Base-by-base conservation (phyloP, 2,113 vertebrate genomes). In the Burhinus oedicnemus region DNA sequence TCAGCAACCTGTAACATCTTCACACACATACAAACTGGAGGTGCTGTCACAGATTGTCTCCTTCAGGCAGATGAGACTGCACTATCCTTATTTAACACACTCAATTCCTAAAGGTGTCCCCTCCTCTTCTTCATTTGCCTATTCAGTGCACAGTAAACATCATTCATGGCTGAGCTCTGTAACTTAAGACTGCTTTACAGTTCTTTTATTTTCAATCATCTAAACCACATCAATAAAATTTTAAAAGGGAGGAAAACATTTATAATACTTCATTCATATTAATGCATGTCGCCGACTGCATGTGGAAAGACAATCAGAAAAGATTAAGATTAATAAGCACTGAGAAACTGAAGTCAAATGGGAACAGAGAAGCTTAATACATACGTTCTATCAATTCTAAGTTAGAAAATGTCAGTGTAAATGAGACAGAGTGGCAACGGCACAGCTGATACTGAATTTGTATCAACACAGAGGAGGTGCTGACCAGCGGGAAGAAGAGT, bases 1-100 rank as follows among this genome's bases (percentile, higher is more conserved):
- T 98, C 97, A 98, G 98, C 97, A 98, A 97, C 96, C 89, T 97
- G 69, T 74, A 95, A 94, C 47, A 80, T 71, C 69, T 64, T 87
- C 89, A 87, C 44, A 54, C n/a, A 78, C 44, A 80, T 15, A 72
- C 38, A 66, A 76, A 84, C 60, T 55, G 52, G 42, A 93, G 65
- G 14, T 15, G 9, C 75, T 84, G 78, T 68, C 71, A 90, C 57
- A 76, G 78, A 12, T 81, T 47, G 44, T 51, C 54, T 88, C 78
- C 69, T 74, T 86, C 83, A 91, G 40, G 34, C 8, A 70, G 45
- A 83, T 61, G 26, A 94, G 52, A 83, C 82, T 49, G 49, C 57
- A 70, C 45, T 65, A 14, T 36, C 64, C 5, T 27, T 29, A 38
- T 87, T 55, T 80, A 54, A 49, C 22, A 40, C 19, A 86, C 4